Evolutionary conservation across 2,888 invertebrate genomes (phyloP), one percentile per base, ranked within the genome.

Genomic region (Leuctra nigra): DNA sequence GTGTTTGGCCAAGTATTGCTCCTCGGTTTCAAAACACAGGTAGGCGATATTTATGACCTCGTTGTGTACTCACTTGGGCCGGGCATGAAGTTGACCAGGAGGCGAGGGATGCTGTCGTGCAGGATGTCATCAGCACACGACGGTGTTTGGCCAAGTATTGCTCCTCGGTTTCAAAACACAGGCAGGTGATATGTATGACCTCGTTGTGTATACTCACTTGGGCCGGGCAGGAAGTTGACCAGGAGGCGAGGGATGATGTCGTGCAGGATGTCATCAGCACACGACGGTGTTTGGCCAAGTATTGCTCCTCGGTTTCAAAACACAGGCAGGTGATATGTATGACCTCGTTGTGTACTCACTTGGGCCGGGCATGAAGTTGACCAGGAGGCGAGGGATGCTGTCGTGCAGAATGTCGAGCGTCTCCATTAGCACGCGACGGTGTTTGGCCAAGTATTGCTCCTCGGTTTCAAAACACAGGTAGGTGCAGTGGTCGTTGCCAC

Each of bases 201-300:
- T n/a, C n/a, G n/a, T n/a, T n/a, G n/a, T n/a, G n/a, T n/a, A n/a
- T n/a, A 64, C 70, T 70, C 68, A 73, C 78, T 70, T 6, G 80
- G 78, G 1, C 77, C 67, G 16, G 77, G 69, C 20, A 80, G 69
- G 13, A 84, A 61, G 61, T 78, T 78, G 1, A 84, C 74, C 47
- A 83, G 71, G 1, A 82, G 77, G 46, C 81, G 73, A 1, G 83
- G 83, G 59, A 84, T 69, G 68, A 80, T 75, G 54, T 80, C 75
- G 53, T 76, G 72, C 1, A 84, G 66, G 36, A 70, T 73, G 33
- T 78, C 71, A n/a, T n/a, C n/a, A n/a, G n/a, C n/a, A n/a, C n/a
- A n/a, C n/a, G n/a, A n/a, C n/a, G n/a, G n/a, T n/a, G n/a, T n/a
- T n/a, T n/a, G n/a, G n/a, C n/a, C n/a, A n/a, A n/a, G n/a, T n/a